A percentile compares a stretch with the other conserved stretches of the same genome.
These are phyloP conservation scores for Dendronephthya gigantea DNA, from an alignment of 64 coral and sea anemone genomes.

Conservation along the genomic window DNA sequence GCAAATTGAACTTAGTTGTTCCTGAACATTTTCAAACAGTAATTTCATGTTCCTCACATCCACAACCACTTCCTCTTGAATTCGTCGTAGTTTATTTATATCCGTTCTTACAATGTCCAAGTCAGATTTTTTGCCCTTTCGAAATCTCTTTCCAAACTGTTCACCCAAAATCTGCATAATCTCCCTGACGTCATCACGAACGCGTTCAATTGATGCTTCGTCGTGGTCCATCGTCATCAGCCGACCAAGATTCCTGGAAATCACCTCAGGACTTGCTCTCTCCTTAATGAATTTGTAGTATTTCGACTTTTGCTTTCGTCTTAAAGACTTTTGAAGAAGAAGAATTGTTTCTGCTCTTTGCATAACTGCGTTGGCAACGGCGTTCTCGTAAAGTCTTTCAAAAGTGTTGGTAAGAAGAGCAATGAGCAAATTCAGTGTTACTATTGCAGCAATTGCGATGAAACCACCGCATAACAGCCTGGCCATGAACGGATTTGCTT, in stretches of 20 bases:
- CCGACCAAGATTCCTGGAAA: neutral
- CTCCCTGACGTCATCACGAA: neutral
- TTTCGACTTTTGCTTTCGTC: neutral
- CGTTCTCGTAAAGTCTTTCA: slow-evolving; percentile 11
- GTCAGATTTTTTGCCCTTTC: neutral
- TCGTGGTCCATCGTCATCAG: neutral
- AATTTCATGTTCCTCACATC: neutral
- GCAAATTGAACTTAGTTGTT: neutral
- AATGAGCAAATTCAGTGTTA: neutral
- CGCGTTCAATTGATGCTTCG: neutral
- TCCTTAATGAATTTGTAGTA: slow-evolving; percentile 7
- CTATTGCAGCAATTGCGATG: neutral
- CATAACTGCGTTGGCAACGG: neutral
- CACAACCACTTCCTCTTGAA: neutral
- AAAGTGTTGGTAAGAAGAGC: slow-evolving; percentile 9
- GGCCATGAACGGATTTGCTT: neutral
- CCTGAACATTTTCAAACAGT: neutral
- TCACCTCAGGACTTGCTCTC: neutral
- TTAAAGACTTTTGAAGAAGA: slow-evolving; percentile 4
- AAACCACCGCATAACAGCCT: neutral
- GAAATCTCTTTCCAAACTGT: slow-evolving; percentile 1
- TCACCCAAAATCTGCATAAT: neutral
- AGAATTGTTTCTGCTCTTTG: slow-evolving; percentile 2
- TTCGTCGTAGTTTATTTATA: neutral
- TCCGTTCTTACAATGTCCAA: neutral